phyloP scores from a whole-genome alignment of 2,113 vertebrate species.

The Romanogobio albipinnatus region DNA sequence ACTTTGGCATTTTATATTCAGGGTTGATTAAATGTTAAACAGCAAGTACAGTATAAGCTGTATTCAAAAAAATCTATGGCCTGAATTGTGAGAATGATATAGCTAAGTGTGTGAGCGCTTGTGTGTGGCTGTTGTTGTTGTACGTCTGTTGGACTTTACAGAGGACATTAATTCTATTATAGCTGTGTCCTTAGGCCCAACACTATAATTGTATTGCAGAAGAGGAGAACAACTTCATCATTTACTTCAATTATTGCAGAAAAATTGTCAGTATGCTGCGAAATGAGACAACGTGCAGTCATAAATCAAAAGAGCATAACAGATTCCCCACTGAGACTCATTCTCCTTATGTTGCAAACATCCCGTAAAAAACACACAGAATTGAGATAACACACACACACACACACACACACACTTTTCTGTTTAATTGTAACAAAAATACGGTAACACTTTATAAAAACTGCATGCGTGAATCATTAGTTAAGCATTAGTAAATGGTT shows the following conservation, averaged over 20 bases:
- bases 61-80: not conserved
- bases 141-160: slow-evolving; percentile 31
- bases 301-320: slow-evolving; percentile 70
- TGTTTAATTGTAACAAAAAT: not conserved
- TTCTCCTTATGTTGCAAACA: slow-evolving; percentile 50
- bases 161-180: slow-evolving; percentile 46
- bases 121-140: not conserved
- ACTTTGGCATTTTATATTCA: not conserved
- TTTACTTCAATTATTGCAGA: slow-evolving; percentile 71
- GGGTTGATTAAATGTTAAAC: not conserved
- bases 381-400: not conserved
- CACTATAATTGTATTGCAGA: slow-evolving; percentile 46
- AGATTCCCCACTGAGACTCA: slow-evolving; percentile 55
- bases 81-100: not conserved
- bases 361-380: not conserved
- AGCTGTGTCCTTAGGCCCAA: slow-evolving; percentile 33
- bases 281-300: slow-evolving; percentile 55
- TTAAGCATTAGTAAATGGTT: no score
- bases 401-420: not conserved
- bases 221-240: slow-evolving; percentile 62
- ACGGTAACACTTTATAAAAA: not conserved
- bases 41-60: not conserved
- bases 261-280: slow-evolving; percentile 66
- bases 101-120: not conserved
- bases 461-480: no score